These are phyloP conservation scores for Chionomys nivalis DNA, from an alignment of 2,113 vertebrate species.

Conservation along the genomic window DNA sequence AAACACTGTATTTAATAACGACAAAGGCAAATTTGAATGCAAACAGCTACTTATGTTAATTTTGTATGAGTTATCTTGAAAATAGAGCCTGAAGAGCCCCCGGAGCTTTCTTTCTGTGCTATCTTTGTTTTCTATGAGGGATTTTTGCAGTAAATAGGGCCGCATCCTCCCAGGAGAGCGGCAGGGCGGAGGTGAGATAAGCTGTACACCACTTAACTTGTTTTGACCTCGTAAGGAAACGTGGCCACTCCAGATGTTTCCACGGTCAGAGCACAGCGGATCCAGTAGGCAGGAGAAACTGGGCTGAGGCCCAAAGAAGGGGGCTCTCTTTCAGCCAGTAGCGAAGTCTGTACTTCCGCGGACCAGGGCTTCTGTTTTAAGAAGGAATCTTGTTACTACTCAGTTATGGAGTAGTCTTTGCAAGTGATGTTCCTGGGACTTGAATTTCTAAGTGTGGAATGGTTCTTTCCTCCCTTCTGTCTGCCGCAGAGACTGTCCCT, in stretches of 20 bases:
- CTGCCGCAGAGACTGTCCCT: not conserved
- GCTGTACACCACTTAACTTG: conserved; percentile 68
- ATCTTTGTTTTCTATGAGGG: conserved; percentile 72
- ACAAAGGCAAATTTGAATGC: conserved; percentile 18
- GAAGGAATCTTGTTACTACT: conserved; percentile 39
- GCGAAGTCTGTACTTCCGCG: conserved; percentile 29
- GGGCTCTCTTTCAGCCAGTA: not conserved
- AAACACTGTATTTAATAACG: not conserved
- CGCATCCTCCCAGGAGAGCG: conserved; percentile 76
- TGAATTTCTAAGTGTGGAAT: conserved; percentile 24
- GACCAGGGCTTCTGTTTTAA: not conserved
- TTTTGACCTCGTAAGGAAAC: conserved; percentile 75
- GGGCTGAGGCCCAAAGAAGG: not conserved
- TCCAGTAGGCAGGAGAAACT: conserved; percentile 21
- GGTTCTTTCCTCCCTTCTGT: conserved; percentile 15
- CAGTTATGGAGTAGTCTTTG: not conserved
- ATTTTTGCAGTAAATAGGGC: conserved; percentile 67
- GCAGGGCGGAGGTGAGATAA: conserved; percentile 76
- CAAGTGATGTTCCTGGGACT: not conserved
- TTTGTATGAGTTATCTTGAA: conserved; percentile 48
- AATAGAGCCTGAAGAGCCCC: not conserved
- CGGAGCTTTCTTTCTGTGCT: conserved; percentile 49
- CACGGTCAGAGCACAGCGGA: conserved; percentile 30
- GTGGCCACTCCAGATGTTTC: conserved; percentile 74
- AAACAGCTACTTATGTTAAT: not conserved